phyloP scores from a whole-genome alignment of 2,113 vertebrate genomes.

The Oryzias woworae region DNA sequence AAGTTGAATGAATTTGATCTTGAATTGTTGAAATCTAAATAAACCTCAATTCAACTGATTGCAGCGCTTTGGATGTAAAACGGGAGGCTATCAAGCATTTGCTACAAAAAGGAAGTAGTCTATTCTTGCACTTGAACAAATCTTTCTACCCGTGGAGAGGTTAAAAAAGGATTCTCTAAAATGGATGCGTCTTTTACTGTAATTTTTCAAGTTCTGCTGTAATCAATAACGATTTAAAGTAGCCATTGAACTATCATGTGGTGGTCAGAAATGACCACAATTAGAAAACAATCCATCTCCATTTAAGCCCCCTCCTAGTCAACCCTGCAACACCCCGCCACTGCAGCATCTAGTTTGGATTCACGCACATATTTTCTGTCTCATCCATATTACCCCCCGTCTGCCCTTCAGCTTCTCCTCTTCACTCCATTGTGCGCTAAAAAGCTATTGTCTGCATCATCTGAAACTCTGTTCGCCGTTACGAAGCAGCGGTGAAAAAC shows the following conservation, averaged over 20 bases:
- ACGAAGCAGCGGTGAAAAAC: conserved; percentile 84
- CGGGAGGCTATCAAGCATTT: conserved; percentile 22
- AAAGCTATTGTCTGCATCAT: conserved; percentile 92
- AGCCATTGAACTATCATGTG: conserved; percentile 87
- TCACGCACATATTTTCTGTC: conserved; percentile 83
- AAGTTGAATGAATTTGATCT: conserved; percentile 22
- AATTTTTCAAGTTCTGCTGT: conserved; percentile 61
- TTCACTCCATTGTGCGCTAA: conserved; percentile 89
- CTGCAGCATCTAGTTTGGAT: conserved; percentile 76
- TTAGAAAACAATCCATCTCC: conserved; percentile 91
- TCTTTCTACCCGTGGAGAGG: conserved; percentile 26
- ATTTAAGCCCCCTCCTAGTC: conserved; percentile 77
- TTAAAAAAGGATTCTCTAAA: conserved; percentile 47
- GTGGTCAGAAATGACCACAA: conserved; percentile 90
- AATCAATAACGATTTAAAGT: conserved; percentile 73
- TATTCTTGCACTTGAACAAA: conserved; percentile 51
- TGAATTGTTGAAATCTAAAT: conserved; percentile 11
- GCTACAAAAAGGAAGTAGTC: conserved; percentile 14
- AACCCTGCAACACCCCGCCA: conserved; percentile 77
- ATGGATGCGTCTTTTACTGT: conserved; percentile 47
- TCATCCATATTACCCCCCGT: conserved; percentile 83
- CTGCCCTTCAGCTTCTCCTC: conserved; percentile 86
- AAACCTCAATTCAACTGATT: conserved; percentile 21
- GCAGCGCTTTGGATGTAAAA: conserved; percentile 26
- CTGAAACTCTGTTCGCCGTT: conserved; percentile 84